A percentile compares a stretch with the other conserved stretches of the same genome.
Evolutionary conservation across 2,888 invertebrate species (phyloP).

Genomic region (Fragum whitleyi): DNA sequence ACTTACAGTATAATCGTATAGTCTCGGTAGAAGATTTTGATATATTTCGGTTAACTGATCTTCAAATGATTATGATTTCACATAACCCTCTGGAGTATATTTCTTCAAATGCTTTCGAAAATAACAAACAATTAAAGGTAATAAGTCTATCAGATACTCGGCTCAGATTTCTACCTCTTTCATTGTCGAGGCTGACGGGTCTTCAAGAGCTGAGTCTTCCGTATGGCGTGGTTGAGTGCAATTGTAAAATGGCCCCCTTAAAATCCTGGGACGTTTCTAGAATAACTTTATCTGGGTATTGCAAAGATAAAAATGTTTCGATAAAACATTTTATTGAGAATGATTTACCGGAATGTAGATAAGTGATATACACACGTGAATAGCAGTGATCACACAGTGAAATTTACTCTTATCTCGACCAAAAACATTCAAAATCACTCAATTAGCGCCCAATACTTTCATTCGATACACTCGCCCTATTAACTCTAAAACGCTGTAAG

Average conservation of each 20-base stretch:
- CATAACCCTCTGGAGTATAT: not conserved
- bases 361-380: not conserved
- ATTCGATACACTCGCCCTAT: too few relatives aligned
- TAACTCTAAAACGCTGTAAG: too few relatives aligned
- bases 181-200: not conserved
- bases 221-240: not conserved
- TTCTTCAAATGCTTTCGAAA: not conserved
- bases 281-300: not conserved
- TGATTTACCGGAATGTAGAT: not conserved
- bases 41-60: not conserved
- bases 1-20: not conserved
- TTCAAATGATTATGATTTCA: not conserved
- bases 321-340: not conserved
- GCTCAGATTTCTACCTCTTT: not conserved
- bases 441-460: too few relatives aligned
- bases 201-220: not conserved
- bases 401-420: too few relatives aligned
- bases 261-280: not conserved
- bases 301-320: not conserved
- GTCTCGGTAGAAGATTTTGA: not conserved
- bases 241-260: not conserved
- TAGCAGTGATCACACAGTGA: too few relatives aligned
- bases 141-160: not conserved
- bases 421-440: too few relatives aligned
- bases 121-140: not conserved